Evolutionary conservation across 2,113 vertebrate species (phyloP).

Genomic region (Erpornis zantholeuca): DNA sequence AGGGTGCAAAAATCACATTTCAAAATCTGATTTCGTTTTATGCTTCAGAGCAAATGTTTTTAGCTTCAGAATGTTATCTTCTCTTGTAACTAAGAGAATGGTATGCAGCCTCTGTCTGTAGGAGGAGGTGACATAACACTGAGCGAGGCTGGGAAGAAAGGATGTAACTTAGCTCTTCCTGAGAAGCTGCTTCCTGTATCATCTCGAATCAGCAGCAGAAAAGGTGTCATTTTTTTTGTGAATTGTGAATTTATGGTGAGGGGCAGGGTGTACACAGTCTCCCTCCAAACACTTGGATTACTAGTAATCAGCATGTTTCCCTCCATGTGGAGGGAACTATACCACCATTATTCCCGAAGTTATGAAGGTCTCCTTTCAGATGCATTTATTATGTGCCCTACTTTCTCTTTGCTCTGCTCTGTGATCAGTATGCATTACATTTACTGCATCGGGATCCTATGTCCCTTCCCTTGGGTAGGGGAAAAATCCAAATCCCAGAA

Average conservation of each 20-base stretch:
- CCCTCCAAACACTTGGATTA: not conserved
- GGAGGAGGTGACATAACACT: not conserved
- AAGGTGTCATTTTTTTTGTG: not conserved
- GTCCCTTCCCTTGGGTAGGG: not conserved
- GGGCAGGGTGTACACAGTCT: not conserved
- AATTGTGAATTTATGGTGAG: not conserved
- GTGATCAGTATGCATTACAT: not conserved
- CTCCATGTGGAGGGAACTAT: not conserved
- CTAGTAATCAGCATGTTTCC: not conserved
- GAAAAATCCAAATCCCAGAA: not conserved
- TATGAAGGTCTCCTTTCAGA: not conserved
- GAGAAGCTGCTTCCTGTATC: not conserved
- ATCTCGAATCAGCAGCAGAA: not conserved
- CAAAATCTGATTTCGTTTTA: not conserved
- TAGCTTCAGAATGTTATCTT: not conserved
- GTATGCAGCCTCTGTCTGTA: not conserved
- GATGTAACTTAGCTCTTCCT: rapidly evolving
- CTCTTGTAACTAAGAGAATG: not conserved
- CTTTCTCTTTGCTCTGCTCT: not conserved
- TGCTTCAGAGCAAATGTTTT: not conserved
- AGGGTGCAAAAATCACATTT: not conserved
- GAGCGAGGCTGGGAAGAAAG: not conserved
- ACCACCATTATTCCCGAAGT: not conserved
- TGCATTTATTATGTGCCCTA: not conserved
- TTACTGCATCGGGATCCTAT: not conserved